phyloP scores from a whole-genome alignment of 2,113 vertebrate species.

The Pedetes capensis region DNA sequence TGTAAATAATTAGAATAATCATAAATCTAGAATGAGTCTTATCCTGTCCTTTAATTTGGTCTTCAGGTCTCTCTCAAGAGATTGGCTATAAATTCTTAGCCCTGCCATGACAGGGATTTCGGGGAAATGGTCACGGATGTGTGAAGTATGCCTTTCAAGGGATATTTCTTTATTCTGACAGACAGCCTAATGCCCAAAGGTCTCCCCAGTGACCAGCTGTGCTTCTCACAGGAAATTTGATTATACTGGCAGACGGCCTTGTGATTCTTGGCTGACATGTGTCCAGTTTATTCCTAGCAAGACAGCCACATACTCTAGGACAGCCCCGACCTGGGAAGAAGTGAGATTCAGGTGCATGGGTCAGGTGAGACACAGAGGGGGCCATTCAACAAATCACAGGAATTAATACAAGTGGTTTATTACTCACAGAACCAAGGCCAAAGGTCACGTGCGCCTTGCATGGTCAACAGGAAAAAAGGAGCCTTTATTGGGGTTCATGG shows the following conservation, averaged over 20 bases:
- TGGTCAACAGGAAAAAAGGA: background rate
- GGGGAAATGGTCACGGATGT: background rate
- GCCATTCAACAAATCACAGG: background rate
- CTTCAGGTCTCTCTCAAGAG: background rate
- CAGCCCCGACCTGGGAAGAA: background rate
- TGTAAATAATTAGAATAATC: background rate
- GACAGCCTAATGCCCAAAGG: background rate
- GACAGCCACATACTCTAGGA: background rate
- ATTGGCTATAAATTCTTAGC: background rate
- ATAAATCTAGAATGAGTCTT: background rate
- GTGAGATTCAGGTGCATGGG: background rate
- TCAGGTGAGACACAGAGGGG: background rate
- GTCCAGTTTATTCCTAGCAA: background rate
- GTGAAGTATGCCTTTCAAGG: background rate
- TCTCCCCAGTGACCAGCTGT: fast-evolving
- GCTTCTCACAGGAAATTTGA: background rate
- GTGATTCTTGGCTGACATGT: background rate
- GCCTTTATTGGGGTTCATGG: fast-evolving
- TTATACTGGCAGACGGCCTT: background rate
- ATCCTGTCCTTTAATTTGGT: background rate
- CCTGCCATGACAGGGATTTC: background rate
- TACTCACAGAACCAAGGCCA: background rate
- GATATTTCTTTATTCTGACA: too few species aligned
- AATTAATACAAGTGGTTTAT: background rate
- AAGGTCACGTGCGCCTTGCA: too few species aligned